Base-by-base conservation (phyloP, 1,140 invertebrate species). In the Drosophila chauvacae region DNA sequence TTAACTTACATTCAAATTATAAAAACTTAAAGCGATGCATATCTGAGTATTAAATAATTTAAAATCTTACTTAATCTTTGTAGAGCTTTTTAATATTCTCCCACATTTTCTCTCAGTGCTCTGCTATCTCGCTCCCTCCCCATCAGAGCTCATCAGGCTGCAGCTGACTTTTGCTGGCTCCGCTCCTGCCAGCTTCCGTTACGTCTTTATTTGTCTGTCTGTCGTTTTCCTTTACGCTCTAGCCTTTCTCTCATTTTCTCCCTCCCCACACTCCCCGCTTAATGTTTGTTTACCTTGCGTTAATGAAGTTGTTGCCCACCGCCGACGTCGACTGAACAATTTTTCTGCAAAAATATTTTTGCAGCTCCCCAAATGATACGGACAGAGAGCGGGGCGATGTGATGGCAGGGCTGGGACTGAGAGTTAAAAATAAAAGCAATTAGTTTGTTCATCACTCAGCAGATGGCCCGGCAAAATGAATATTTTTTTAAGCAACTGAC, bases 401-500 rank as follows among this genome's bases (percentile, higher is more conserved):
- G 14, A 28, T 4, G 23, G 14, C 18, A 6, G n/a, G 42, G 9
- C 20, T 33, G 14, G 30, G 56, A 16, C 23, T 28, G 42, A 26
- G 61, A 80, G 76, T 62, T 76, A 55, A 85, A 82, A 86, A 86
- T 87, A 87, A 92, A 92, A 92, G 87, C 88, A 92, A 92, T 92
- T 92, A 92, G 91, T 92, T 88, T 81, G 91, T 80, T 92, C 91
- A 88, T 88, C 83, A 87, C 84, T 91, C 88, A 91, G 81, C 90
- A 90, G 87, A 87, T 90, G 87, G 83, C 83, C 65, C 69, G 81
- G 77, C 65, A 76, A 86, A 86, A 81, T 81, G 78, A 81, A 88
- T 73, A 81, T 75, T 76, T 76, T 73, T 77, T 82, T 72, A 88
- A 88, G 69, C 83, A 82, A 42, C 44, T 72, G 39, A 33, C 62